A percentile compares a stretch with the other conserved stretches of the same genome.
phyloP scores from a whole-genome alignment of 2,888 invertebrate genomes.

The Meandrusa payeni region DNA sequence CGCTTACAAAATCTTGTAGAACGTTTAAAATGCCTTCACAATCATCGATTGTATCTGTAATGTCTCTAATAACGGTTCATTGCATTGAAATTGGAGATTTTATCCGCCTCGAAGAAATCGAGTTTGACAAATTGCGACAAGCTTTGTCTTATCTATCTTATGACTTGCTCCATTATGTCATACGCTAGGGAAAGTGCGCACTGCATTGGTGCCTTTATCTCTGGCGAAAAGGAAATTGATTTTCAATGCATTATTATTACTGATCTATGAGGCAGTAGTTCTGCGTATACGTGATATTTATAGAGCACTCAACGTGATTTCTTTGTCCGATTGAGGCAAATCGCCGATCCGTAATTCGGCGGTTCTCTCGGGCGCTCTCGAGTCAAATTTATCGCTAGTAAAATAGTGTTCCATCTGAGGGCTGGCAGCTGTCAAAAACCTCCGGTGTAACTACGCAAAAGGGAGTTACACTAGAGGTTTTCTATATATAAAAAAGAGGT shows the following conservation, averaged over 20 bases:
- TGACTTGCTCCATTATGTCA: slow-evolving; percentile 19
- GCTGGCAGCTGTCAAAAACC: too few species aligned
- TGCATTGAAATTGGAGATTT: slow-evolving; percentile 32
- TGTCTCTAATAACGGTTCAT: slow-evolving; percentile 25
- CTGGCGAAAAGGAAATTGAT: background rate
- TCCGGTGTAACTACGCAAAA: too few species aligned
- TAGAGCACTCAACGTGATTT: too few species aligned
- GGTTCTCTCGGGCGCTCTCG: too few species aligned
- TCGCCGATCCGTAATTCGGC: too few species aligned
- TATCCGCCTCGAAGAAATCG: slow-evolving; percentile 40
- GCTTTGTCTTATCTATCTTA: slow-evolving; percentile 35
- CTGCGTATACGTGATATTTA: too few species aligned
- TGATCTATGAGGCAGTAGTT: too few species aligned
- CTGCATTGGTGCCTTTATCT: slow-evolving; percentile 9
- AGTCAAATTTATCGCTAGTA: too few species aligned
- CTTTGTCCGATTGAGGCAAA: too few species aligned
- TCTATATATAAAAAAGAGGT: too few species aligned
- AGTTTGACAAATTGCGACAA: slow-evolving; percentile 47
- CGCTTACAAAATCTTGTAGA: slow-evolving; percentile 14
- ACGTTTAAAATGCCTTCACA: slow-evolving; percentile 27
- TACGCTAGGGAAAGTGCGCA: slow-evolving; percentile 25
- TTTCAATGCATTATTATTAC: background rate
- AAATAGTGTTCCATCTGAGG: too few species aligned
- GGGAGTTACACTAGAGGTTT: too few species aligned
- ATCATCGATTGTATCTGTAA: slow-evolving; percentile 25